A percentile compares a stretch with the other conserved stretches of the same genome.
phyloP scores from a whole-genome alignment of 1,140 invertebrate species.

The Tetranychus cinnabarinus region DNA sequence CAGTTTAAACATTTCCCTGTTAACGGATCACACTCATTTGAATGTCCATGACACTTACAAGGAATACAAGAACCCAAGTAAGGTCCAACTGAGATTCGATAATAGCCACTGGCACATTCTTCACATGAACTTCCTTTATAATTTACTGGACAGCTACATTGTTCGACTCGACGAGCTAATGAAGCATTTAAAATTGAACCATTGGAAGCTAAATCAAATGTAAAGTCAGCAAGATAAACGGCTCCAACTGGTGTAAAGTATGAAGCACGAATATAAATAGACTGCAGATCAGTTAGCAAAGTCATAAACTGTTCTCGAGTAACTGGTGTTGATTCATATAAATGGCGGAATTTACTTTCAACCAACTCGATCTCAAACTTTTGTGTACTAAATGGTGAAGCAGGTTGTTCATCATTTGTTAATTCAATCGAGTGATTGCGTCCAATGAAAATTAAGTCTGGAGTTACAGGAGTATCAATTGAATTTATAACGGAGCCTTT shows the following conservation, averaged over 20 bases:
- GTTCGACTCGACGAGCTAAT: conserved; percentile 41
- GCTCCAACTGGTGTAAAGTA: conserved; percentile 48
- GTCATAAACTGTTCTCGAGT: conserved; percentile 76
- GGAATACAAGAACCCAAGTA: conserved; percentile 70
- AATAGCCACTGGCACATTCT: conserved; percentile 70
- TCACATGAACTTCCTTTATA: conserved; percentile 75
- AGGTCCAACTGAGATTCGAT: conserved; percentile 36
- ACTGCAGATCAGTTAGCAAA: conserved; percentile 48
- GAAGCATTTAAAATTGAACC: conserved; percentile 21
- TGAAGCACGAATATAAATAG: conserved; percentile 58
- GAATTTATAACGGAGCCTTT: too few species aligned
- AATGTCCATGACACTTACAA: conserved; percentile 67
- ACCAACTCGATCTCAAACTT: conserved; percentile 25
- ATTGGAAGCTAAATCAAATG: conserved; percentile 38
- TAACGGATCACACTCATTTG: conserved; percentile 63
- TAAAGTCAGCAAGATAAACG: conserved; percentile 37
- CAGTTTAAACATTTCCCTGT: conserved; percentile 76
- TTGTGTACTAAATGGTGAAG: conserved; percentile 16
- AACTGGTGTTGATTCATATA: conserved; percentile 32
- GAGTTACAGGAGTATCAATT: conserved; percentile 7
- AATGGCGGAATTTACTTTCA: conserved; percentile 41
- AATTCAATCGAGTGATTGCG: conserved; percentile 42
- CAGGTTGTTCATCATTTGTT: conserved; percentile 45
- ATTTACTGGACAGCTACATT: conserved; percentile 71
- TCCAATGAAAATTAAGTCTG: conserved; percentile 23